Evolutionary conservation across 2,797 vertebrate species (phyloP).

Genomic region (Malurus leucopterus): DNA sequence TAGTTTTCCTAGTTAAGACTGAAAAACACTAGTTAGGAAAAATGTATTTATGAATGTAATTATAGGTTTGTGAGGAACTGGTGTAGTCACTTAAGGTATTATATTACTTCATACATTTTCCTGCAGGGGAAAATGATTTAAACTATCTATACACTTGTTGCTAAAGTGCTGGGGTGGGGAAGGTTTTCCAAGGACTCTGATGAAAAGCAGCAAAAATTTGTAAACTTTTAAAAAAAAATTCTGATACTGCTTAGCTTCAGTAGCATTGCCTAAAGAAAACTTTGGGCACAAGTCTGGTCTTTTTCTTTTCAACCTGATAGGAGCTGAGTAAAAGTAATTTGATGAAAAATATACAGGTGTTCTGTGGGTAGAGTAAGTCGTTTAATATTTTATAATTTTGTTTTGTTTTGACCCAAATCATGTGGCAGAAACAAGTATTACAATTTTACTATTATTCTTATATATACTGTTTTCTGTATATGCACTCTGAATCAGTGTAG

Average conservation of each 20-base stretch:
- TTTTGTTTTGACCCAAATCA: not conserved
- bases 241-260: not conserved
- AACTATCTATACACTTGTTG: not conserved
- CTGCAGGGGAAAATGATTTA: not conserved
- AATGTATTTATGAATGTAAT: not conserved
- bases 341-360: not conserved
- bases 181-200: not conserved
- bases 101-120: not conserved
- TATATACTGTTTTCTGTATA: not conserved
- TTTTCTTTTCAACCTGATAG: not conserved
- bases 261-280: not conserved
- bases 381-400: not conserved
- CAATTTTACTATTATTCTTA: not conserved
- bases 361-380: not conserved
- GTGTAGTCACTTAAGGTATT: not conserved
- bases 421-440: not conserved
- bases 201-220: not conserved
- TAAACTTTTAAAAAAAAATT: not conserved
- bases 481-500: not conserved
- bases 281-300: not conserved
- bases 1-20: not conserved
- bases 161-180: not conserved
- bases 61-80: not conserved
- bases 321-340: not conserved
- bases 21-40: not conserved